These are phyloP conservation scores for Sebastolobus altivelis DNA, from an alignment of 2,797 vertebrate genomes.

Conservation along the genomic window DNA sequence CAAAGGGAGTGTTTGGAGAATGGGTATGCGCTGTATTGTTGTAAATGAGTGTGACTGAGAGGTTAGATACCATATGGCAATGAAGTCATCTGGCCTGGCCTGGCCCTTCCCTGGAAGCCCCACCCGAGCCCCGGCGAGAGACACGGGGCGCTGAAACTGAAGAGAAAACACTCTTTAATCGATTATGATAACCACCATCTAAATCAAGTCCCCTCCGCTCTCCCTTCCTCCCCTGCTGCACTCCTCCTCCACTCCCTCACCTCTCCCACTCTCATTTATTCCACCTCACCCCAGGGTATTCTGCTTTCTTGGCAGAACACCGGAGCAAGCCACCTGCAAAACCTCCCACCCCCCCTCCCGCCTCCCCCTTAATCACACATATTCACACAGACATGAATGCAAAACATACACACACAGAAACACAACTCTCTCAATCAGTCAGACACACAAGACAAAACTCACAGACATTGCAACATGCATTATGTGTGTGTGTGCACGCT, in stretches of 20 bases:
- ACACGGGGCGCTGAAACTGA: conserved; percentile 67
- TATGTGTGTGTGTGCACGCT: conserved; percentile 35
- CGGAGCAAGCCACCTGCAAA: conserved; percentile 86
- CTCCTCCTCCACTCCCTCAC: conserved; percentile 62
- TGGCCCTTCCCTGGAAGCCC: conserved; percentile 79
- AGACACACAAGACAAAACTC: conserved; percentile 54
- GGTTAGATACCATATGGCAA: conserved; percentile 85
- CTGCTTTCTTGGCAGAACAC: conserved; percentile 85
- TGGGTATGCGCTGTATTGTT: conserved; percentile 78
- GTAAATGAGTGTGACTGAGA: conserved; percentile 83
- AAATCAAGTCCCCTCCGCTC: conserved; percentile 75
- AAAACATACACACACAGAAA: conserved; percentile 44
- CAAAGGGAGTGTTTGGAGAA: conserved; percentile 81
- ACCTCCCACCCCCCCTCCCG: conserved; percentile 30
- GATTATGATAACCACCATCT: conserved; percentile 82
- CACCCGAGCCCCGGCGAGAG: conserved; percentile 75
- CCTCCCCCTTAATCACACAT: conserved; percentile 63
- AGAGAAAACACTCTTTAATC: conserved; percentile 81
- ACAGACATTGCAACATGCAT: conserved; percentile 65
- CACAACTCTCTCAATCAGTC: conserved; percentile 67
- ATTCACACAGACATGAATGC: conserved; percentile 49
- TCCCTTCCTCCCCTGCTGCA: conserved; percentile 50
- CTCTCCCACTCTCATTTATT: conserved; percentile 82
- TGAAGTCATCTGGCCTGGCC: conserved; percentile 86
- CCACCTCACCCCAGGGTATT: conserved; percentile 83